Evolutionary conservation across 2,888 invertebrate species (phyloP), one percentile per base, ranked within the genome.

Genomic region (Tachina grossa): DNA sequence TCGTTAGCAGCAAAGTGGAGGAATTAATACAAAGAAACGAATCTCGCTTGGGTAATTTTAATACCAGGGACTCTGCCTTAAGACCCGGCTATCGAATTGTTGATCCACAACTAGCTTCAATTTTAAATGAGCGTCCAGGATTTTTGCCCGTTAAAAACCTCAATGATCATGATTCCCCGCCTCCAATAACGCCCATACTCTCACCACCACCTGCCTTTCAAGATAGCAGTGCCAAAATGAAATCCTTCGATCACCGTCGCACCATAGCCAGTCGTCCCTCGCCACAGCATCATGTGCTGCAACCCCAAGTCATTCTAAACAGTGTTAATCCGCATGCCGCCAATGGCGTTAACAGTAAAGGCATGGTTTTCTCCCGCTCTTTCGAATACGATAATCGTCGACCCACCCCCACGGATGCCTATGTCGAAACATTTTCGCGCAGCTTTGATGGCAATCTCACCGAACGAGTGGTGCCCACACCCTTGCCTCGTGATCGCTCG

Each of bases 161-260:
- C 61, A 88, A 90, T 19, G 92, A 91, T 78, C 89, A 91, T 87
- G 92, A 93, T 69, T 94, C 95, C 1, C 95, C 95, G 47, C 95
- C 95, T 3, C 94, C 95, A n/a, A 92, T 95, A 14, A 95, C 95
- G 1, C 95, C 95, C 9, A 95, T 95, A 83, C 94, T 95, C 65
- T 95, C 95, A 16, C 95, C 95, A 11, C 95, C 95, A 0, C 95
- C 95, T 11, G 95, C 95, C 11, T 95, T 95, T 90, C 95, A 95
- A 90, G 95, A 95, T 87, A 92, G 93, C 87, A 92, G 92, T 81
- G 89, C 89, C 2, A 89, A 89, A 57, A 84, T 88, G 5, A 89
- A 90, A 13, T 89, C 90, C 39, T 88, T 88, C 16, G 91, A 90
- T 39, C 88, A 90, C 0, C 89, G 87, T 13, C 89, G 89, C 76